Evolutionary conservation across 2,888 invertebrate genomes (phyloP), one percentile per base, ranked within the genome.

Genomic region (Ormyrus nitidulus): DNA sequence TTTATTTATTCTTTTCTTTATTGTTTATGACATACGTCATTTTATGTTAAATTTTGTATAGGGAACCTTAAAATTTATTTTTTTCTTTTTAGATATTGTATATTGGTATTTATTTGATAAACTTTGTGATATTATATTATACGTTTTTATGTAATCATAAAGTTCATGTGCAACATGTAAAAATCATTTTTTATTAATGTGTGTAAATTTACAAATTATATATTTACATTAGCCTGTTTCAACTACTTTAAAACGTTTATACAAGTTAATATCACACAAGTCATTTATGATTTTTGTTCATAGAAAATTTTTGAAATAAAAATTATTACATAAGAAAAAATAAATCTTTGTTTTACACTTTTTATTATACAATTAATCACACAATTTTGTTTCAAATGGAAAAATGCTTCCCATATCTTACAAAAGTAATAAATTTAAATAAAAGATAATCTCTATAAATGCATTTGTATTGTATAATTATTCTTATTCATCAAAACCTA

Each of bases 231-330:
- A 56, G 46, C 54, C 48, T 74, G 5, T 79, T 75, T 71, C 56
- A 71, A 62, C 44, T 44, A 66, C 62, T 72, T 66, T 71, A 44
- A 71, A 72, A n/a, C 62, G 64, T 53, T 46, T 71, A 68, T 46
- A 49, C 44, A 19, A 68, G 68, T 44, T 48, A 44, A 51, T 11
- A 61, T 62, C 44, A 65, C 10, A 68, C 7, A 61, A 54, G 11
- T 49, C 34, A 48, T 70, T 75, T 48, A 71, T 71, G 10, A 74
- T 64, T 61, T 72, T 80, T 62, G 72, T 68, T 80, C 46, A 71
- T 56, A 49, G 69, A 80, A 72, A 62, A 72, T 68, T 65, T 65
- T 54, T 44, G 62, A 75, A 80, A 80, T 80, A 80, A 80, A 80
- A n/a, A 72, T 76, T 71, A 61, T 72, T 76, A 54, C 51, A 53